Evolutionary conservation across 2,113 vertebrate species (phyloP), one percentile per base, ranked within the genome.

Genomic region (Planiliza haematocheilus): DNA sequence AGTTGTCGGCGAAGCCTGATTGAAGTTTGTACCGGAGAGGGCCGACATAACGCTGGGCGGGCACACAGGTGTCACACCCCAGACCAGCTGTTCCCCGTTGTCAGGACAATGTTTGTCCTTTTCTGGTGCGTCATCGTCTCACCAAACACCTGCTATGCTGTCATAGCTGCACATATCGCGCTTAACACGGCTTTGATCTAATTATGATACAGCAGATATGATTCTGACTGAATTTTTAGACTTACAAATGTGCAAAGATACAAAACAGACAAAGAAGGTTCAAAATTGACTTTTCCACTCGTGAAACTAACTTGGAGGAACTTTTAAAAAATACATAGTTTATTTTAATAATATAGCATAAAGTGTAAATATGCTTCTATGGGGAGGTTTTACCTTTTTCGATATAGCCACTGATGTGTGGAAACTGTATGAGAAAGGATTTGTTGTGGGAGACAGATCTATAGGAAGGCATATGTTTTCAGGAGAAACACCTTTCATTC

Each of bases 71-170:
- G 85, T 68, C 74, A 38, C 78, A 37, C 63, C 70, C 50, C 58
- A 18, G 74, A 89, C 83, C 91, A 91, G 88, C 89, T 91, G 89
- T 88, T 92, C 87, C 3, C 49, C 7, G 63, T 81, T 89, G 81
- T 89, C 87, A 89, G 82, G 83, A 90, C 88, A 83, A 81, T 81
- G 83, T 87, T 87, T 91, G 89, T 78, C 88, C 88, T 91, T 90
- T 91, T 70, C 79, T 77, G 68, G 70, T 70, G 82, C 49, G 70
- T 90, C 85, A 81, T 84, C 84, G 71, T 83, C 70, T 60, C 74
- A 66, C 65, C 49, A 64, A 87, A 82, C 90, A 92, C 82, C 91
- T 91, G 90, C 87, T 84, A 81, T 84, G 84, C 86, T 90, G 88
- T 91, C 89, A 88, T 9, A 77, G 41, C 60, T 67, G 42, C 41